Percentiles rank a stretch among this genome's conserved stretches.
phyloP scores from a whole-genome alignment of 2,888 invertebrate genomes.

The Parnassius glacialis region DNA sequence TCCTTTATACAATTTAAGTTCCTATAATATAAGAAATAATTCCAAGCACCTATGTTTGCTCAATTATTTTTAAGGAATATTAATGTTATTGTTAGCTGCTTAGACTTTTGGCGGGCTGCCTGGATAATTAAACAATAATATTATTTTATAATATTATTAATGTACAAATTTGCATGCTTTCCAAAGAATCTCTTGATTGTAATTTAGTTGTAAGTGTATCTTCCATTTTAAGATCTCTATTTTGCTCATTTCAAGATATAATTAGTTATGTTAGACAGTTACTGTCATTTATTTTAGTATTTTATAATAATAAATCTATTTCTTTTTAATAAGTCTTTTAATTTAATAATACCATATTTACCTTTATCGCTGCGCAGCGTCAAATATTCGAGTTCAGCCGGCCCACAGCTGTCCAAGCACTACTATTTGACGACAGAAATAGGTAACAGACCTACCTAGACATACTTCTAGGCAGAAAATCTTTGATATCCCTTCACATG shows the following conservation, averaged over 20 bases:
- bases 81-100: background rate
- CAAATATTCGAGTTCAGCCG: no score
- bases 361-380: no score
- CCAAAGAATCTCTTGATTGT: constrained; percentile 73
- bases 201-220: constrained; percentile 43
- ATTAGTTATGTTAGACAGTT: constrained; percentile 48
- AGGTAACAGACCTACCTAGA: no score
- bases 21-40: constrained; percentile 35
- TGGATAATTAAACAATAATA: no score
- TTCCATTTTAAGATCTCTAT: constrained; percentile 71
- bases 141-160: constrained; percentile 18
- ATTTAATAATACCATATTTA: background rate
- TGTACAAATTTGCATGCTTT: constrained; percentile 74
- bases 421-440: no score
- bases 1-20: constrained; percentile 14
- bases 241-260: constrained; percentile 49
- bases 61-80: constrained; percentile 41
- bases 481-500: no score
- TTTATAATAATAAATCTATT: constrained; percentile 31
- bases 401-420: no score
- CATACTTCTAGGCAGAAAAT: no score
- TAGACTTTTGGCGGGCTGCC: no score
- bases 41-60: constrained; percentile 68
- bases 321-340: constrained; percentile 8
- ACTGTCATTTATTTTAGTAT: constrained; percentile 47